These are phyloP conservation scores for Zaprionus bogoriensis DNA, from an alignment of 2,888 invertebrate species.

Conservation along the genomic window DNA sequence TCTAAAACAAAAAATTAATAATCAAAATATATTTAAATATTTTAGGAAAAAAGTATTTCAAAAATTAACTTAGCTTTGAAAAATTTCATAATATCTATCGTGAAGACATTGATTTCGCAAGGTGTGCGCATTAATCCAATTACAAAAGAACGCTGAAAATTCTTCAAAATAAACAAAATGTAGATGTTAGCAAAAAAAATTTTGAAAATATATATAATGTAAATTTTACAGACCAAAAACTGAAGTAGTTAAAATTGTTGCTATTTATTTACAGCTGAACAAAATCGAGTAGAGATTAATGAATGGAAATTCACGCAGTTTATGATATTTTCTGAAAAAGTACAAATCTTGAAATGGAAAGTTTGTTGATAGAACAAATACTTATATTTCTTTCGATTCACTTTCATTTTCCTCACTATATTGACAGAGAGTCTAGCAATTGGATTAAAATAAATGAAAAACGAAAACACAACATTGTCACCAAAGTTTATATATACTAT, in stretches of 20 bases:
- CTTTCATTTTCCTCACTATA: no score
- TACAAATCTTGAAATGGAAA: neutral
- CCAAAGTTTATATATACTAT: neutral
- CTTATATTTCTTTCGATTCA: neutral
- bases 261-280: no score
- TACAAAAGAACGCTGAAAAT: no score
- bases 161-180: neutral
- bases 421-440: no score
- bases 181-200: no score
- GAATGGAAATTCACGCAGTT: neutral
- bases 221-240: neutral
- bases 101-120: no score
- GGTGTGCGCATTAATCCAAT: no score
- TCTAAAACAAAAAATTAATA: neutral
- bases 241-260: neutral
- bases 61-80: no score
- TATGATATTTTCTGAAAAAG: neutral
- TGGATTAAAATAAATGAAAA: neutral
- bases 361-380: neutral
- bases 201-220: no score
- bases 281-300: neutral
- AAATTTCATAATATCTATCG: no score
- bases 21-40: neutral
- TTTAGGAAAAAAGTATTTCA: neutral
- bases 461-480: conserved; percentile 1